Conservation (phyloP, 2,797 vertebrate species). For the Microctenopoma stevenorrisi region DNA sequence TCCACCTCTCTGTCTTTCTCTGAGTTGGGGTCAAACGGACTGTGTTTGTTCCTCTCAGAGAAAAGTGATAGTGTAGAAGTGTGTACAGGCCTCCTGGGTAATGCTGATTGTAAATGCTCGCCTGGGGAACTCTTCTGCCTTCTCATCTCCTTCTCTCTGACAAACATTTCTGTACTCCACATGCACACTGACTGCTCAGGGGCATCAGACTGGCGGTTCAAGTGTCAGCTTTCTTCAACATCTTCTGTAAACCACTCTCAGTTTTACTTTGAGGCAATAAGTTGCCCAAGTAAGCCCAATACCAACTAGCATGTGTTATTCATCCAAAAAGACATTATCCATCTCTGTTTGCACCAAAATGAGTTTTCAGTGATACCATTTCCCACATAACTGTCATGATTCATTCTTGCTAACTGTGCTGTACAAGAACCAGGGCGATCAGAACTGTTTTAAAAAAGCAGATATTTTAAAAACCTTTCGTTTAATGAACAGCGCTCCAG, state of each 20-base stretch:
- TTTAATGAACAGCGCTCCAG: slow-evolving; percentile 9
- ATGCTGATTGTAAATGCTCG: slow-evolving; percentile 58
- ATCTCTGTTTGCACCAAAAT: slow-evolving; percentile 41
- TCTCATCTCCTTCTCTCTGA: slow-evolving; percentile 50
- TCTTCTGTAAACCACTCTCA: slow-evolving; percentile 50
- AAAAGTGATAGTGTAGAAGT: slow-evolving; percentile 37
- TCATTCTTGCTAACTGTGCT: slow-evolving; percentile 27
- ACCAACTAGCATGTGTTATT: slow-evolving; percentile 65
- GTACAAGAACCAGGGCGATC: slow-evolving; percentile 18
- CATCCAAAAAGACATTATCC: slow-evolving; percentile 59
- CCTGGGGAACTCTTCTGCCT: slow-evolving; percentile 45
- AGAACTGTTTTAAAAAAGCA: neutral
- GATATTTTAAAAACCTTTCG: slow-evolving; percentile 6
- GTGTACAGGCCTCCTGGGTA: slow-evolving; percentile 48
- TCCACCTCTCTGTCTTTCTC: slow-evolving; percentile 17
- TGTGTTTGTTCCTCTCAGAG: slow-evolving; percentile 41
- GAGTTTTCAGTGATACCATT: slow-evolving; percentile 45
- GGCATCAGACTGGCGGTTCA: slow-evolving; percentile 65
- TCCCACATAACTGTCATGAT: slow-evolving; percentile 38
- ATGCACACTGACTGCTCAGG: slow-evolving; percentile 56
- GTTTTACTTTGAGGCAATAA: slow-evolving; percentile 58
- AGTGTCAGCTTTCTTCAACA: slow-evolving; percentile 66
- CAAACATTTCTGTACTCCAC: slow-evolving; percentile 58
- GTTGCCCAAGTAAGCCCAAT: slow-evolving; percentile 47
- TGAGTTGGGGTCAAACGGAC: slow-evolving; percentile 59